These are phyloP conservation scores for Acanthosepion esculentum DNA, from an alignment of 2,888 invertebrate species.

Conservation along the genomic window DNA sequence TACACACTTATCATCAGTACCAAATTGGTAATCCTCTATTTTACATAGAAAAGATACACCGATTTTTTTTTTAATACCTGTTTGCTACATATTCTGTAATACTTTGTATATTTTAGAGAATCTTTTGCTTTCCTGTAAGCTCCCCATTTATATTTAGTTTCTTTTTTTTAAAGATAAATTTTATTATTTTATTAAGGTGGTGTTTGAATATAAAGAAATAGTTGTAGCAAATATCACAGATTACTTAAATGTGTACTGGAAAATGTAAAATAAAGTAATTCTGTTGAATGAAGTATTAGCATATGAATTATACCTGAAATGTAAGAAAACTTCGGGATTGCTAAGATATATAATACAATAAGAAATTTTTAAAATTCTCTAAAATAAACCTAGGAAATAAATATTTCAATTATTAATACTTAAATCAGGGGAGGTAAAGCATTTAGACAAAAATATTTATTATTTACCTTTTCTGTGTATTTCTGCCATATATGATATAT, in stretches of 20 bases:
- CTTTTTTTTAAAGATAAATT: no score
- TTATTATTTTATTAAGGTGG: no score
- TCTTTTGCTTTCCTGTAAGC: no score
- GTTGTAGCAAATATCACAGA: not conserved
- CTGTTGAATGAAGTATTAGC: not conserved
- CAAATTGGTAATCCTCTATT: no score
- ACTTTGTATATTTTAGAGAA: no score
- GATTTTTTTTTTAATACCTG: no score
- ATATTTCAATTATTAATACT: not conserved
- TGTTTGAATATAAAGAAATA: not conserved
- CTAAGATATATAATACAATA: not conserved
- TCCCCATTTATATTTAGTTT: not conserved
- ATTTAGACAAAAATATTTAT: not conserved
- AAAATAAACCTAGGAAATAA: not conserved
- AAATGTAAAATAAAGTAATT: not conserved
- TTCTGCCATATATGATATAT: conserved; percentile 86
- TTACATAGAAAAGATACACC: no score
- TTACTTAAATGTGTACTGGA: no score
- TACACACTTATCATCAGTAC: no score
- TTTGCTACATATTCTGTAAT: no score
- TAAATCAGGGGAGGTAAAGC: not conserved
- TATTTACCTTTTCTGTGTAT: conserved; percentile 84
- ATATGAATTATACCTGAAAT: not conserved
- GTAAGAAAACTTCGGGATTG: not conserved
- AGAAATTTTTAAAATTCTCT: not conserved